Base-by-base conservation (phyloP, 2,113 vertebrate genomes). In the Turnix velox region DNA sequence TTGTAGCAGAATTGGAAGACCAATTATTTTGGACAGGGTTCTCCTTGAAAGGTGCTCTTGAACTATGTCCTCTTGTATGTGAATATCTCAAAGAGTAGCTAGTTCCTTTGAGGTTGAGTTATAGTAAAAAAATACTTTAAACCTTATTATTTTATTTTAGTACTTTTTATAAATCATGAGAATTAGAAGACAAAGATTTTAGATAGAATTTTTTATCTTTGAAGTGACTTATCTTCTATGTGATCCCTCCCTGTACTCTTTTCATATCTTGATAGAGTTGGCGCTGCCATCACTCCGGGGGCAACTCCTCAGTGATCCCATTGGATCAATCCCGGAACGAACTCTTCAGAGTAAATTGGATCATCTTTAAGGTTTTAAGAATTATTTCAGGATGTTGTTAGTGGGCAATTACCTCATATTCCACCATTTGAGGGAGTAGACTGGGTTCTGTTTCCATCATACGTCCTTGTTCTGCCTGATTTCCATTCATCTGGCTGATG, bases 281-380 rank as follows among this genome's bases (percentile, higher is more conserved):
- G 52, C 0, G 0, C 22, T 10, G 42, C 30, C 4, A 0, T 84
- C 52, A 31, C 40, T 84, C 10, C 6, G 37, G 48, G 45, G 10
- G 77, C 82, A 45, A 82, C 77, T 87, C 73, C 87, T 45, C 83
- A 75, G 74, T 87, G n/a, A 40, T 81, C 57, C 43, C 12, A n/a
- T 80, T 93, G 79, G 90, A 84, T 77, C 86, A 90, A 71, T 90
- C 45, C 65, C 90, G 45, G 52, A 90, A 57, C 48, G 59, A 48
- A 40, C 37, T 92, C 43, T 90, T 84, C 61, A 75, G 55, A 86
- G 69, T 65, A 92, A 93, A 93, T 81, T 75, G 62, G 69, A 57
- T 87, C 33, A 73, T 91, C 84, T 94, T 88, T 82, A 91, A 93
- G 72, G 55, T 92, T 95, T 88, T 83, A 79, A 84, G 69, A 90